Base-by-base conservation (phyloP, 2,888 invertebrate species). In the Agrilus cyanescens region DNA sequence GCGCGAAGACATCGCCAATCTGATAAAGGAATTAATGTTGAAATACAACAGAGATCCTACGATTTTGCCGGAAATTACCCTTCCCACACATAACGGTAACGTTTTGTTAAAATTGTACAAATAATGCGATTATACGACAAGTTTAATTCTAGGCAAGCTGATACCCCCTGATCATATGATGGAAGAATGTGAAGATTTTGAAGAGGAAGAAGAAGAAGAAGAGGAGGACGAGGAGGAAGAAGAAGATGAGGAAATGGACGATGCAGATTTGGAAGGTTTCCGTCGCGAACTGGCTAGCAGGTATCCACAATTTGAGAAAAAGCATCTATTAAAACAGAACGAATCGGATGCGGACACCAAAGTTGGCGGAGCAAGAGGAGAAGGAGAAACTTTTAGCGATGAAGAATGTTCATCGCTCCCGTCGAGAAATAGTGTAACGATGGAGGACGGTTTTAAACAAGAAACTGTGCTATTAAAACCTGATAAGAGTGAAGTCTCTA, bases 1-100 rank as follows among this genome's bases (percentile, higher is more conserved):
- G 69, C 73, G 95, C 43, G 85, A 87, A 64, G 86, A 91, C 52
- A 82, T 95, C 50, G 84, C 86, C 29, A 74, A 78, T 48, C 69
- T 94, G 46, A 74, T 95, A 39, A 79, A 82, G 57, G 65, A 69
- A 32, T 67, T 93, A 15, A 86, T 89, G 77, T 71, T 78, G 50
- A 76, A 80, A 60, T 79, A 78, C 49, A 82, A 82, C 57, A 76
- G 78, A 46, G 78, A 82, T 51, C 72, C 75, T 46, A 71, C 78
- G 52, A 65, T 75, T 38, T 65, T 87, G 52, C 85, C 88, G 7
- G 76, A 78, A 45, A 80, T 86, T 47, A 68, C 74, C 57, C 83
- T 86, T 64, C 86, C 86, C 10, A 86, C 86, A 1, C 65, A 78
- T 54, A 80, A 85, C 63, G 86, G 86, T 62, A 72, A 66, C 53